Evolutionary conservation across 1,140 invertebrate genomes (phyloP).

Genomic region (Drosophila sp.): DNA sequence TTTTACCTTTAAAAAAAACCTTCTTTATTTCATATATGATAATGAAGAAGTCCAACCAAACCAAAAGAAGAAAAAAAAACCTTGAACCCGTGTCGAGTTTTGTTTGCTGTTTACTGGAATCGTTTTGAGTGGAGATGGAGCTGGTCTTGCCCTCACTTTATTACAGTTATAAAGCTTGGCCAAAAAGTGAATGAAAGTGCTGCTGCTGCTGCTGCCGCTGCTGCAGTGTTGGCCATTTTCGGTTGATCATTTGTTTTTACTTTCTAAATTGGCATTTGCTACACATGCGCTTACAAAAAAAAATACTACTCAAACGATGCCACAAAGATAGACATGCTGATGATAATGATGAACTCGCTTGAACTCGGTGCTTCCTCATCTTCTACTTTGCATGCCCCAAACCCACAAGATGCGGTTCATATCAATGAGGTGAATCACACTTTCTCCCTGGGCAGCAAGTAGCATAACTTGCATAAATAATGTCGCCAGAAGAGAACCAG

Average conservation of each 20-base stretch:
- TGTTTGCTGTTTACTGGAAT: slow-evolving; percentile 7
- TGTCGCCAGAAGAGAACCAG: slow-evolving; percentile 44
- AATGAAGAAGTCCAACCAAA: slow-evolving; percentile 2
- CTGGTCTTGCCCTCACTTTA: slow-evolving; percentile 57
- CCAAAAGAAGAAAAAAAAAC: slow-evolving; percentile 40
- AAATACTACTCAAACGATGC: slow-evolving; percentile 40
- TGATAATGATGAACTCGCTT: slow-evolving; percentile 57
- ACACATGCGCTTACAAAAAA: slow-evolving; percentile 45
- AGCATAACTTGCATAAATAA: slow-evolving; percentile 67
- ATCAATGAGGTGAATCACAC: slow-evolving; percentile 74
- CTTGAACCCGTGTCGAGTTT: slow-evolving; percentile 61
- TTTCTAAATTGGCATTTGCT: slow-evolving; percentile 80
- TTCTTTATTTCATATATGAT: slow-evolving; percentile 11
- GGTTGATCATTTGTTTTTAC: slow-evolving; percentile 76
- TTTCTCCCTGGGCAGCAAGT: slow-evolving; percentile 57
- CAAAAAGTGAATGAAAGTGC: slow-evolving; percentile 72
- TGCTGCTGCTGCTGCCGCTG: slow-evolving; percentile 49
- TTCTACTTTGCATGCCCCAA: slow-evolving; percentile 38
- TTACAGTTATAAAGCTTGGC: slow-evolving; percentile 69
- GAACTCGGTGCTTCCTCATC: slow-evolving; percentile 39
- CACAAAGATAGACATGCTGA: slow-evolving; percentile 9
- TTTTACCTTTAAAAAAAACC: slow-evolving; percentile 4
- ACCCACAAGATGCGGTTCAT: slow-evolving; percentile 26
- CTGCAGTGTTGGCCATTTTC: slow-evolving; percentile 50
- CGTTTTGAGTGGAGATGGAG: neutral